A percentile compares a stretch with the other conserved stretches of the same genome.
Evolutionary conservation across 2,888 invertebrate species (phyloP).

Genomic region (Pyrrhosoma nymphula): DNA sequence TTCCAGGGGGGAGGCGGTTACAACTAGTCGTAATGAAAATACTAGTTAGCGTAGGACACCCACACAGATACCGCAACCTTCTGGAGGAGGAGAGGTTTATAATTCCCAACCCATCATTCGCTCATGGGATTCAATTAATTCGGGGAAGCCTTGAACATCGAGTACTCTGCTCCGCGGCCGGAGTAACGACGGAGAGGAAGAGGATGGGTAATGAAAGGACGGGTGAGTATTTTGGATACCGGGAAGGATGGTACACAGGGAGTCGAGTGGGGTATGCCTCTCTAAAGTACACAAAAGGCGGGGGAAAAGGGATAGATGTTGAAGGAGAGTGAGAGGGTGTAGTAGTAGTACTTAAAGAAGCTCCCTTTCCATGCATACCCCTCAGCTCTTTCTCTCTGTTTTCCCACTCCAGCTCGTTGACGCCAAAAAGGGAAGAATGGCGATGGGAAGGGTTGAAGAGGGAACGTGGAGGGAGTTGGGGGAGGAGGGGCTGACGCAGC

Average conservation of each 20-base stretch:
- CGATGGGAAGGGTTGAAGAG: not conserved
- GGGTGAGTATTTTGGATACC: not conserved
- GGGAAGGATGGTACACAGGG: not conserved
- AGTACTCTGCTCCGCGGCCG: no score
- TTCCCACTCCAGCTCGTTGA: not conserved
- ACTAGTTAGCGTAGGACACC: not conserved
- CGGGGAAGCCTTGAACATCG: not conserved
- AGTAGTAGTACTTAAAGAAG: not conserved
- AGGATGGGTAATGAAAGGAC: not conserved
- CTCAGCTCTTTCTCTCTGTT: not conserved
- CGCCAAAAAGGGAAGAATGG: constrained; percentile 8
- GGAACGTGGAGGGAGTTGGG: not conserved
- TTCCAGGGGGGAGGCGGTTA: no score
- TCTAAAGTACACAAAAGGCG: not conserved
- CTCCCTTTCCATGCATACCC: not conserved
- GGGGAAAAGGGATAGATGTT: not conserved
- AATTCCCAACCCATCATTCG: not conserved
- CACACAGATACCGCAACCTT: not conserved
- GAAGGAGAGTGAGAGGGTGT: not conserved
- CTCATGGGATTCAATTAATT: constrained; percentile 18
- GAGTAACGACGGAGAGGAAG: not conserved
- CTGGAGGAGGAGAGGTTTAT: not conserved
- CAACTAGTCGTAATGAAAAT: not conserved
- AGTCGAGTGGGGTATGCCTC: not conserved
- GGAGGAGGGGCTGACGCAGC: not conserved